Evolutionary conservation across 2,797 vertebrate species (phyloP).

Genomic region (Argya squamiceps): DNA sequence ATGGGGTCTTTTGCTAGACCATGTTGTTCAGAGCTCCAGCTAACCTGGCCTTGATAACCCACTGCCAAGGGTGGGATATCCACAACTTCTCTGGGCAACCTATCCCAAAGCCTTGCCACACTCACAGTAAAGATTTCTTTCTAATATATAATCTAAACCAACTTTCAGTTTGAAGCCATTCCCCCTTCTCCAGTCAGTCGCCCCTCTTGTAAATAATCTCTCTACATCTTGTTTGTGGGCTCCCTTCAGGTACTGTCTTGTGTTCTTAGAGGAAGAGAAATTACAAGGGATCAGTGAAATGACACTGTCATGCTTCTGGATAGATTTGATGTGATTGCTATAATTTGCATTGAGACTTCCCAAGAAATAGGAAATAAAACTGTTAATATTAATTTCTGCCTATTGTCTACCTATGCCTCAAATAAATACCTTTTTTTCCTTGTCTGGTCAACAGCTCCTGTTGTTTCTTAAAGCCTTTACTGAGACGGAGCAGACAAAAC

Average conservation of each 20-base stretch:
- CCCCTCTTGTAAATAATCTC: neutral
- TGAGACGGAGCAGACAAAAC: slow-evolving; percentile 88
- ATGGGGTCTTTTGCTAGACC: neutral
- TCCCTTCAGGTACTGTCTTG: neutral
- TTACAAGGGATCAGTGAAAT: neutral
- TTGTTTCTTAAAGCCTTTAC: slow-evolving; percentile 93
- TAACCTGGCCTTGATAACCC: neutral
- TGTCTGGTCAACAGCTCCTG: slow-evolving; percentile 80
- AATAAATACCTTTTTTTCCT: neutral
- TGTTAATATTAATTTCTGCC: neutral
- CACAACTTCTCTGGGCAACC: neutral
- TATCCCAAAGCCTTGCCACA: neutral
- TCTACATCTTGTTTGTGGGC: neutral
- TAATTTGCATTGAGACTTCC: neutral
- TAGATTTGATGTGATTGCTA: neutral
- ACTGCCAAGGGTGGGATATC: neutral
- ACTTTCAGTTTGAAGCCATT: neutral
- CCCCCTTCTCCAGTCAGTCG: neutral
- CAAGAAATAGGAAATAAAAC: neutral
- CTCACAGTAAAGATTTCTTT: neutral
- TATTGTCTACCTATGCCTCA: neutral
- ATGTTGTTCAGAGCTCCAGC: neutral
- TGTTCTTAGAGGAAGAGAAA: neutral
- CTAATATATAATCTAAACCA: neutral
- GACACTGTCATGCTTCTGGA: neutral